These are phyloP conservation scores for Proisotoma minuta DNA, from an alignment of 2,888 invertebrate genomes.

Conservation along the genomic window DNA sequence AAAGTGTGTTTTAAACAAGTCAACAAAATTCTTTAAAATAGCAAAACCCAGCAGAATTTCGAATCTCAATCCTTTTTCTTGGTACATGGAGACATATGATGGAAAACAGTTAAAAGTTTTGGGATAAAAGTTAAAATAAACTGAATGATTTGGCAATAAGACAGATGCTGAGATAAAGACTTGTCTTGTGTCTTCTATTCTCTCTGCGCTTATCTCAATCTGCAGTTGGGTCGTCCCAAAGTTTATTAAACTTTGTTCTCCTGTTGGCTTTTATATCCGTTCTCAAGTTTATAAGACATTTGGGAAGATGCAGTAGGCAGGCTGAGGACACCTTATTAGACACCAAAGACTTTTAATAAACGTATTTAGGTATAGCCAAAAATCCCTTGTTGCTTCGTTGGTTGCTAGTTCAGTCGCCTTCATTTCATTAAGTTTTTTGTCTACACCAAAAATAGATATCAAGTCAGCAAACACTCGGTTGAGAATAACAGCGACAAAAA, in stretches of 20 bases:
- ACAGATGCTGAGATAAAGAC: neutral
- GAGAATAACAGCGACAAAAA: neutral
- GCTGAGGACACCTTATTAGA: too few relatives aligned
- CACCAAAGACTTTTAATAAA: too few relatives aligned
- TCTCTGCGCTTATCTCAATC: neutral
- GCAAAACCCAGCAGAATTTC: neutral
- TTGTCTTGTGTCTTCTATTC: neutral
- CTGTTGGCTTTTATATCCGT: too few relatives aligned
- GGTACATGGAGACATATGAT: neutral
- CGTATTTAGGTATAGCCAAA: too few relatives aligned
- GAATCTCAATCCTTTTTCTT: neutral
- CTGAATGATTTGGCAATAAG: neutral
- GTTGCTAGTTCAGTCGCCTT: too few relatives aligned
- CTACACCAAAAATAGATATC: conserved; percentile 4
- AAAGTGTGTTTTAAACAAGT: neutral
- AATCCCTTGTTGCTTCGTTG: too few relatives aligned
- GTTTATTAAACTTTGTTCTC: too few relatives aligned
- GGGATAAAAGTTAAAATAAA: neutral
- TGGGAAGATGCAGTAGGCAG: neutral
- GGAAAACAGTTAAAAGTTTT: neutral
- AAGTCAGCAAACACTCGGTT: neutral
- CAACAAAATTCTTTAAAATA: too few relatives aligned
- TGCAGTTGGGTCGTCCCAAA: too few relatives aligned
- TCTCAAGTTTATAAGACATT: too few relatives aligned
- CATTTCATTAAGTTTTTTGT: conserved; percentile 7